These are phyloP conservation scores for Sylvicola cinctus DNA, from an alignment of 2,888 invertebrate species.

Conservation along the genomic window DNA sequence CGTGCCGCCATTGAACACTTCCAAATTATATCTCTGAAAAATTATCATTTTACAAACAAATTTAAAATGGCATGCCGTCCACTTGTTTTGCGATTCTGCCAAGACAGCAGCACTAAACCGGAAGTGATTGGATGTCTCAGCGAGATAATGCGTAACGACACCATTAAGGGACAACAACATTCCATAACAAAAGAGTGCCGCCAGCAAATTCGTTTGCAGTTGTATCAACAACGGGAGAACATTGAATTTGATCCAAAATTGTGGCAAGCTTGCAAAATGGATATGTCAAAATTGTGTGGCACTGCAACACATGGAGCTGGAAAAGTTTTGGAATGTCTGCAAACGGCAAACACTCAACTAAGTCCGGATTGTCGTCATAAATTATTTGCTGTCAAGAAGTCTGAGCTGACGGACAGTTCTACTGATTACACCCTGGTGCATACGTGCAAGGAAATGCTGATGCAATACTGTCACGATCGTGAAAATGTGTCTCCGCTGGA, in stretches of 20 bases:
- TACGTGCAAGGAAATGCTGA: conserved; percentile 70
- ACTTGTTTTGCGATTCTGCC: conserved; percentile 49
- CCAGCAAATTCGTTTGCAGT: conserved; percentile 74
- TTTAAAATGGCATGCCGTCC: conserved; percentile 87
- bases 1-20: conserved; percentile 91
- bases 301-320: conserved; percentile 43
- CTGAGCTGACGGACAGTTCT: conserved; percentile 69
- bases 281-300: conserved; percentile 53
- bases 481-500: conserved; percentile 48
- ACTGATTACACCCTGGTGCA: conserved; percentile 70
- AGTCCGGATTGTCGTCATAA: conserved; percentile 52
- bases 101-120: conserved; percentile 49
- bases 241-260: conserved; percentile 69
- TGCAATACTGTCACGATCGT: conserved; percentile 57
- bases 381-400: conserved; percentile 66
- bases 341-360: conserved; percentile 38
- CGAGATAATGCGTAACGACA: conserved; percentile 77
- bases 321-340: conserved; percentile 52
- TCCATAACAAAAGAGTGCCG: conserved; percentile 74
- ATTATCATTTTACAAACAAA: conserved; percentile 81
- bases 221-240: conserved; percentile 81
- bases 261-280: conserved; percentile 58
- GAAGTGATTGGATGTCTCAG: conserved; percentile 41
- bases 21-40: conserved; percentile 81
- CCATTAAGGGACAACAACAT: conserved; percentile 51